Conservation (phyloP, 2,888 invertebrate species). For the Cotesia congregata region DNA sequence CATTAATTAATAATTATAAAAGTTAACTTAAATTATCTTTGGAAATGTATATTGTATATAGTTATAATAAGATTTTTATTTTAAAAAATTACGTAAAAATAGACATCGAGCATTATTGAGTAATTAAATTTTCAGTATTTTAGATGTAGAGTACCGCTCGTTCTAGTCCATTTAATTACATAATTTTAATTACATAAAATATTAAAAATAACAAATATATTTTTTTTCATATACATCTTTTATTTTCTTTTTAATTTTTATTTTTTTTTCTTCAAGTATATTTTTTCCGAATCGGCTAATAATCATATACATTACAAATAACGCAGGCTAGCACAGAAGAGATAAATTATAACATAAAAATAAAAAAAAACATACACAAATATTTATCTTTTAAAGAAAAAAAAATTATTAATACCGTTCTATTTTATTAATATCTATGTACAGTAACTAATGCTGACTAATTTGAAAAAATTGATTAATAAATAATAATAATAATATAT, state of each 20-base stretch:
- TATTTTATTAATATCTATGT: constrained; percentile 8
- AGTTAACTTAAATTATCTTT: neutral
- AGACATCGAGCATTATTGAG: neutral
- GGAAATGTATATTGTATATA: neutral
- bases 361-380: neutral
- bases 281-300: neutral
- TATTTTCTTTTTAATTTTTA: neutral
- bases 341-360: neutral
- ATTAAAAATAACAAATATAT: neutral
- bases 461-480: constrained; percentile 1
- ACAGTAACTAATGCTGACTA: constrained; percentile 4
- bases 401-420: neutral
- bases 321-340: neutral
- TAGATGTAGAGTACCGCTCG: neutral
- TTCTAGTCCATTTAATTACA: constrained; percentile 1
- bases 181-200: neutral
- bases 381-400: neutral
- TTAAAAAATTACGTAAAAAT: neutral
- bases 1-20: neutral
- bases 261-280: neutral
- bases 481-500: constrained; percentile 1
- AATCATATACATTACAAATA: neutral
- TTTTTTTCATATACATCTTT: neutral
- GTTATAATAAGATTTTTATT: neutral
- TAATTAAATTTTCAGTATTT: neutral